Base-by-base conservation (phyloP, 1,140 invertebrate species). In the Octopus sinensis region DNA sequence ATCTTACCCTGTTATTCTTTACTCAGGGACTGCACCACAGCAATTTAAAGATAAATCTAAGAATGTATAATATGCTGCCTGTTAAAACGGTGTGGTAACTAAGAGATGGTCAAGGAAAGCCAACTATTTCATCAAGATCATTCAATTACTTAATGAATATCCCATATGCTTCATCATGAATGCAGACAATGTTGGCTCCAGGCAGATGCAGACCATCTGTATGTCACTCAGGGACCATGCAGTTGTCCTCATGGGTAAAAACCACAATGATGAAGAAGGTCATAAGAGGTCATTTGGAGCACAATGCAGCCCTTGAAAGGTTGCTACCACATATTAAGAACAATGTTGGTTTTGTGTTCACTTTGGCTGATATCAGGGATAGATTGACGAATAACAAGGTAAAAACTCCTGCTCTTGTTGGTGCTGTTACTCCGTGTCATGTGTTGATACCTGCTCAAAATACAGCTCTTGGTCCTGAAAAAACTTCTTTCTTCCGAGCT, bases 401-500 rank as follows among this genome's bases (percentile, higher is more conserved):
- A 53, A 89, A 91, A 87, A 98, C 98, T 80, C 97, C 98, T 62
- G 98, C 98, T 86, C 95, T 96, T 92, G 95, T 96, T 84, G 98
- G 98, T 87, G 98, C 98, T 78, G 94, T 99, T 89, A 98, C 98
- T 84, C 98, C 98, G 1, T 92, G 96, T 87, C 95, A 96, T 89
- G 98, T 99, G 80, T 94, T 96, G 86, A 96, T 99, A 87, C 97
- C 97, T 17, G 96, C 97, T n/a, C 98, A 99, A 91, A 98, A 98
- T 91, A 99, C 98, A 81, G 97, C 97, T 84, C 93, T 99, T 79
- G 97, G 98, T 89, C 98, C 98, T 82, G 98, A 99, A 91, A 99
- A 99, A 92, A 99, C 98, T 82, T 98, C 97, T 90, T 99, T 99
- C 96, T 99, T 99, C 94, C 98, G 99, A 93, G 98, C 98, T 92